Base-by-base conservation (phyloP, 2,888 invertebrate genomes). In the Tuta absoluta region DNA sequence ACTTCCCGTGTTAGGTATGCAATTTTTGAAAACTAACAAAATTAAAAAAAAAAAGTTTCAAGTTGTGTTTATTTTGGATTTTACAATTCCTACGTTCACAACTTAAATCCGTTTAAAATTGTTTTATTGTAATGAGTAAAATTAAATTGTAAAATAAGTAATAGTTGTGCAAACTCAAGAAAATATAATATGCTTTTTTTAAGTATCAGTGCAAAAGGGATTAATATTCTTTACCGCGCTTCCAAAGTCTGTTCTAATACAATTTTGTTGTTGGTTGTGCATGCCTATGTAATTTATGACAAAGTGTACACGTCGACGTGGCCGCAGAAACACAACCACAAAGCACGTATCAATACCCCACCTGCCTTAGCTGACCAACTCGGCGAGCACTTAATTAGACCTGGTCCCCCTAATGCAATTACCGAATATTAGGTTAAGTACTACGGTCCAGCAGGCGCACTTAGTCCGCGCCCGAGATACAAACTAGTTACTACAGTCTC, bases 351-450 rank as follows among this genome's bases (percentile, higher is more conserved):
- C 80, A 75, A 78, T 79, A 80, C 75, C 72, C 65, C 78, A 80
- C 83, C 72, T 79, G 80, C 84, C 86, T 87, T 83, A 82, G 81
- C 80, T 75, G 81, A 80, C 84, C 81, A 81, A 80, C 81, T 80
- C 79, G 73, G 81, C 81, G 84, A 81, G 78, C 74, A 73, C 83
- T 77, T 90, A 88, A 89, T 89, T 89, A 87, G 84, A 85, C 84
- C 85, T 23, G 59, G 64, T 81, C 79, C 78, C 78, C 74, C 75
- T 86, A 86, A 90, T 83, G 82, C 86, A 87, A 90, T 91, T 85
- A 89, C 80, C 78, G 82, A 86, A 87, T 89, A 91, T 90, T 90
- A 88, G 88, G 89, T 91, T 91, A 90, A 86, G 85, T 88, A 87
- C 86, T 87, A 72, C 80, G 81, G 79, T 72, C 81, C 65, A 68